These are phyloP conservation scores for Nymphicus hollandicus DNA, from an alignment of 2,113 vertebrate species.

Conservation along the genomic window DNA sequence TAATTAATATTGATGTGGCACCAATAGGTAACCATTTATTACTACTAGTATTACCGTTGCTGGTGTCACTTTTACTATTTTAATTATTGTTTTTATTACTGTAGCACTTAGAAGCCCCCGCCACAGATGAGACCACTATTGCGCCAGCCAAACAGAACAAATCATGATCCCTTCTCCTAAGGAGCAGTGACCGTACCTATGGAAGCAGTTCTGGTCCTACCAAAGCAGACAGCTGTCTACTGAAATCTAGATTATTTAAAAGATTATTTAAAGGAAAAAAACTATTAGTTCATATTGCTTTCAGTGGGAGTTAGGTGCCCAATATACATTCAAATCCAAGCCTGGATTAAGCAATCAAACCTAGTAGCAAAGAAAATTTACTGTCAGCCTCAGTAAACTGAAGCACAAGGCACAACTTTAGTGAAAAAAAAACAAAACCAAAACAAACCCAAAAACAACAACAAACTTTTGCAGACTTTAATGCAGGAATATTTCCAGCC, in stretches of 20 bases:
- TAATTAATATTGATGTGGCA: constrained; percentile 44
- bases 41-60: not conserved
- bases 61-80: not conserved
- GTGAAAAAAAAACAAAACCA: not conserved
- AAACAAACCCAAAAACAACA: not conserved
- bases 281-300: not conserved
- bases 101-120: not conserved
- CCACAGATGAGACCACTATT: not conserved
- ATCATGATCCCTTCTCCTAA: not conserved
- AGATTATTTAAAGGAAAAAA: not conserved
- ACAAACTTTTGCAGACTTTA: not conserved
- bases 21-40: constrained; percentile 19
- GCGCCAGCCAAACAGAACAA: not conserved
- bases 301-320: not conserved
- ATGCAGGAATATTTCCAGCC: not conserved
- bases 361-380: not conserved
- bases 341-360: not conserved
- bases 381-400: not conserved
- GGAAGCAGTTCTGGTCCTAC: not conserved
- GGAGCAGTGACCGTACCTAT: not conserved
- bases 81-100: not conserved
- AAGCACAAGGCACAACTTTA: not conserved
- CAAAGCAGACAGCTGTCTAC: not conserved
- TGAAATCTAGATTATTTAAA: not conserved
- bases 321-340: not conserved